A percentile compares a stretch with the other conserved stretches of the same genome.
These are phyloP conservation scores for Hylaeus anthracinus DNA, from an alignment of 1,140 invertebrate species.

Conservation along the genomic window DNA sequence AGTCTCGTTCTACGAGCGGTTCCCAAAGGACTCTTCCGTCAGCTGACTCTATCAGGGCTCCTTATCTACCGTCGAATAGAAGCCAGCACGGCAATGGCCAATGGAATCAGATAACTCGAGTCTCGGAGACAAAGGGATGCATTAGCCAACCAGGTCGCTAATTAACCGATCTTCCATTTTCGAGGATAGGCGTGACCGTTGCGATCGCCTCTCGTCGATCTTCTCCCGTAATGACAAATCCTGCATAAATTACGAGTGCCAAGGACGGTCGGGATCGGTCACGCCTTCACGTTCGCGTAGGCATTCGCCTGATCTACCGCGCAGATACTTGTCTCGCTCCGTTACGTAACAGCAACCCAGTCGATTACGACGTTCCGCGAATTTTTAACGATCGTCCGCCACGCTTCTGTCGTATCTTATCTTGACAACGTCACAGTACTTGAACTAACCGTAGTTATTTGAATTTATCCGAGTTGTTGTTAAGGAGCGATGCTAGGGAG, in stretches of 20 bases:
- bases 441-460: too few relatives aligned
- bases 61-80: conserved; percentile 58
- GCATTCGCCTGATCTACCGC: conserved; percentile 35
- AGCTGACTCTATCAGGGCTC: conserved; percentile 55
- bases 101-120: conserved; percentile 50
- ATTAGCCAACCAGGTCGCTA: conserved; percentile 74
- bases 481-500: too few relatives aligned
- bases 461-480: too few relatives aligned
- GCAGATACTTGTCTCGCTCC: conserved; percentile 22
- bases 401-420: neutral
- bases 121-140: conserved; percentile 69
- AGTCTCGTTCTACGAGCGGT: conserved; percentile 10
- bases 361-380: neutral
- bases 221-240: conserved; percentile 71
- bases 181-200: conserved; percentile 65
- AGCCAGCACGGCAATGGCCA: conserved; percentile 52
- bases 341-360: conserved; percentile 46
- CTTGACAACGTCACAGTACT: too few relatives aligned
- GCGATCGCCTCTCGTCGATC: conserved; percentile 27
- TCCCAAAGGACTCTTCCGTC: conserved; percentile 54
- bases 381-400: neutral
- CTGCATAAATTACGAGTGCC: conserved; percentile 72
- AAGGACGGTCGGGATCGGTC: conserved; percentile 60
- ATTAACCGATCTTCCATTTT: conserved; percentile 73
- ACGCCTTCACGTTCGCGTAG: conserved; percentile 52